Base-by-base conservation (phyloP, 2,797 vertebrate species). In the Myotis daubentonii region DNA sequence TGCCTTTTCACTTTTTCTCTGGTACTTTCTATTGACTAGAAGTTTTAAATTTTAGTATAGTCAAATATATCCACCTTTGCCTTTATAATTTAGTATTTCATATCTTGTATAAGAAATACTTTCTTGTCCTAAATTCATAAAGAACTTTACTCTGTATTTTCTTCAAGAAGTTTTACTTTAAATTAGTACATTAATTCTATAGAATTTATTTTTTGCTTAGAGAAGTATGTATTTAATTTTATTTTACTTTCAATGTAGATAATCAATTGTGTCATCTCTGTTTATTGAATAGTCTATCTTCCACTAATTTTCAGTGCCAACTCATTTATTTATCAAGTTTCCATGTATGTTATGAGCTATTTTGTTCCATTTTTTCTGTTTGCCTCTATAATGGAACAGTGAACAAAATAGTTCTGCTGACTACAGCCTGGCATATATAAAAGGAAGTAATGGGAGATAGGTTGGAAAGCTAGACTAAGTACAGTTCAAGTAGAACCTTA, bases 91-190 rank as follows among this genome's bases (percentile, higher is more conserved):
- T 55, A 76, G 33, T 41, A 20, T 78, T 70, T 60, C 6, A 1
- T 51, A 81, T 75, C 66, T 70, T 90, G 4, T 30, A 60, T 70
- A 86, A 68, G 49, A 44, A 51, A 85, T 75, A 70, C 53, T 82
- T 82, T 22, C 30, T 82, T 87, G 91, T 57, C 49, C 33, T 41
- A 88, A 13, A 1, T 83, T 91, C 47, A 51, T 55, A 41, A 87
- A 82, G n/a, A 93, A 47, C 28, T 74, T 33, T 79, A 33, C 7
- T 74, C 81, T 55, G 25, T 62, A 72, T 91, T 75, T 94, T 72
- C 47, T 82, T 82, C 9, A 87, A 91, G 51, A 90, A 65, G 38
- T 70, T 76, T 87, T 38, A 71, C 47, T 95, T 84, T 88, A 95
- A 71, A 57, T 71, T 65, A 87, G 62, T 15, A 22, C 8, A 74